These are phyloP conservation scores for Homarus americanus DNA, from an alignment of 1,140 invertebrate species.

Conservation along the genomic window DNA sequence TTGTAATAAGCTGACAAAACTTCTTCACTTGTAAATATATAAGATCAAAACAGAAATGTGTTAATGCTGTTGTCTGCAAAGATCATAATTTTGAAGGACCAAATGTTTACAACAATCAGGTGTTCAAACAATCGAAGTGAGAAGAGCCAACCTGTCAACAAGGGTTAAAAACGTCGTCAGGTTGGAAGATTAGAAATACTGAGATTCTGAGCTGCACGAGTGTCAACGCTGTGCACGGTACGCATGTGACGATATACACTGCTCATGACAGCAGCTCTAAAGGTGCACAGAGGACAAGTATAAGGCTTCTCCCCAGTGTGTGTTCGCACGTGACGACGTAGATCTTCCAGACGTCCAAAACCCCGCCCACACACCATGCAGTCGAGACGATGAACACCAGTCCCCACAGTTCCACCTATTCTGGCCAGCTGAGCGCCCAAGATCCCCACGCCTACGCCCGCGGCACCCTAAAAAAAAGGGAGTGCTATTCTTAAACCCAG, in stretches of 20 bases:
- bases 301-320: conserved; percentile 69
- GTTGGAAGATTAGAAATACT: conserved; percentile 77
- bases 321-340: conserved; percentile 57
- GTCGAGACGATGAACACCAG: conserved; percentile 61
- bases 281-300: conserved; percentile 50
- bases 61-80: not conserved
- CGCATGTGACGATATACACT: conserved; percentile 68
- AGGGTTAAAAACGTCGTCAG: conserved; percentile 10
- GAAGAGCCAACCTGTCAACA: not conserved
- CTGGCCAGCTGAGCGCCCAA: conserved; percentile 55
- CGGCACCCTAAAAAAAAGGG: conserved; percentile 65
- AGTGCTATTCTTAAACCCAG: conserved; percentile 54
- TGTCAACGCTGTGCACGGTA: conserved; percentile 54
- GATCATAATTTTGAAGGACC: not conserved
- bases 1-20: not conserved
- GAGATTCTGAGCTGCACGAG: conserved; percentile 7
- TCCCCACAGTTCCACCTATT: conserved; percentile 24
- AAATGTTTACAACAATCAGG: not conserved
- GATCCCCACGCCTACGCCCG: conserved; percentile 55
- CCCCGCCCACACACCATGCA: conserved; percentile 78
- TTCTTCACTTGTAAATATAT: not conserved
- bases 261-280: conserved; percentile 63
- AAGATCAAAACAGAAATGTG: no score
- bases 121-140: not conserved
- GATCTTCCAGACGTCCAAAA: conserved; percentile 75